phyloP scores from a whole-genome alignment of 2,797 vertebrate genomes.

The Microhierax caerulescens region DNA sequence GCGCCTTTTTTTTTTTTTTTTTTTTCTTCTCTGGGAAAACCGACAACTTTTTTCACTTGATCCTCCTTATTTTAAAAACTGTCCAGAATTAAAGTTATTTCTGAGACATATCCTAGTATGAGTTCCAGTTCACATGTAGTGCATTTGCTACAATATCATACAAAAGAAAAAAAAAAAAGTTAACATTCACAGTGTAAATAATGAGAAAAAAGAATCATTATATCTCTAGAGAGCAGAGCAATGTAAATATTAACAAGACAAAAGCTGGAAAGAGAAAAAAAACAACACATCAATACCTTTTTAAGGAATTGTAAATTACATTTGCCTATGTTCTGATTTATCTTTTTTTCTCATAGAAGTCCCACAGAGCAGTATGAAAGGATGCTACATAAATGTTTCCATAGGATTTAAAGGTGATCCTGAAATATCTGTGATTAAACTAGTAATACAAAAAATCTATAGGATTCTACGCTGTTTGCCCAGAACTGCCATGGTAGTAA shows the following conservation, averaged over 20 bases:
- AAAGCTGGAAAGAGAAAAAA: background rate
- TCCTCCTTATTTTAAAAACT: background rate
- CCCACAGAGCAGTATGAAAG: background rate
- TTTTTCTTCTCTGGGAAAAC: background rate
- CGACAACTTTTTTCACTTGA: background rate
- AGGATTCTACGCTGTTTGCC: background rate
- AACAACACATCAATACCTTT: background rate
- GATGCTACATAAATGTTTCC: background rate
- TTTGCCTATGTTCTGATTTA: background rate
- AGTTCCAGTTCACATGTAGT: background rate
- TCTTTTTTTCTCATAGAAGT: background rate
- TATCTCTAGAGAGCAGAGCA: background rate
- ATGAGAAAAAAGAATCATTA: background rate
- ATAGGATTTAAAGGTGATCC: background rate
- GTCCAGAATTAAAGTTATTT: background rate
- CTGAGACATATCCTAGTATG: background rate
- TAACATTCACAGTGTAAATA: background rate
- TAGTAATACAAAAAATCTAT: background rate
- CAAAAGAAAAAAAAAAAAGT: background rate
- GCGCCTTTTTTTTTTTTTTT: background rate
- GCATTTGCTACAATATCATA: background rate
- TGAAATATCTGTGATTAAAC: background rate
- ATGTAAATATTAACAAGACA: background rate
- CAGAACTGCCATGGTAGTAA: background rate
- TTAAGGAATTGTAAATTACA: background rate